Percentiles rank a stretch among this genome's conserved stretches.
phyloP scores from a whole-genome alignment of 2,888 invertebrate species.

The Trissolcus brochymenae region DNA sequence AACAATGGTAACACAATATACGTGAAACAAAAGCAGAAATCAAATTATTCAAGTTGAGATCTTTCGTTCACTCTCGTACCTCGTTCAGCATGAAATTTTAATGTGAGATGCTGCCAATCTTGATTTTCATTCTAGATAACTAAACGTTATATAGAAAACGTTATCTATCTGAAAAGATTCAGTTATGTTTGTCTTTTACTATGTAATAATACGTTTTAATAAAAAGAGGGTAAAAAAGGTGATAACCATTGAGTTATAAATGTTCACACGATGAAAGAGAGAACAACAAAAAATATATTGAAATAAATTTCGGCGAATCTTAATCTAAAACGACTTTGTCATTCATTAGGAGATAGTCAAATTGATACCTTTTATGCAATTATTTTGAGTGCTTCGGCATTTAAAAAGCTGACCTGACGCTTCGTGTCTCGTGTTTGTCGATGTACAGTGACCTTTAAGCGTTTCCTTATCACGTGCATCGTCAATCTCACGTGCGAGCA shows the following conservation, averaged over 20 bases:
- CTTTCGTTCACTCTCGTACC: too few relatives aligned
- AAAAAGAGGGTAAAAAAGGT: too few relatives aligned
- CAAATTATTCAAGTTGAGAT: background rate
- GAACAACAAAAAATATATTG: background rate
- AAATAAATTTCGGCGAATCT: conserved; percentile 2
- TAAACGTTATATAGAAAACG: too few relatives aligned
- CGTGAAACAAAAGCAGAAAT: background rate
- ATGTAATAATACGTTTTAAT: too few relatives aligned
- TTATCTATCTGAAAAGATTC: too few relatives aligned
- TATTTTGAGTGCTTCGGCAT: conserved; percentile 54
- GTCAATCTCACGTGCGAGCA: conserved; percentile 61
- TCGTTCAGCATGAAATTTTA: too few relatives aligned
- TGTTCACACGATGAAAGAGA: background rate
- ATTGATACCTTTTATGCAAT: conserved; percentile 33
- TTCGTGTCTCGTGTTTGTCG: conserved; percentile 49
- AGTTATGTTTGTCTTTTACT: background rate
- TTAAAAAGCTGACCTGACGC: conserved; percentile 53
- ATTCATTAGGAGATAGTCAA: conserved; percentile 40
- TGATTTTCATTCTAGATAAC: background rate
- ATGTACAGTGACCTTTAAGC: conserved; percentile 56
- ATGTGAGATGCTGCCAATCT: too few relatives aligned
- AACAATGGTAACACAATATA: conserved; percentile 18
- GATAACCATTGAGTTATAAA: background rate
- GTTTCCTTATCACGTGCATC: conserved; percentile 58
- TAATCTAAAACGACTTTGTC: conserved; percentile 15